Percentiles rank a stretch among this genome's conserved stretches.
phyloP scores from a whole-genome alignment of 2,113 vertebrate species.

The Oceanodroma tethys region DNA sequence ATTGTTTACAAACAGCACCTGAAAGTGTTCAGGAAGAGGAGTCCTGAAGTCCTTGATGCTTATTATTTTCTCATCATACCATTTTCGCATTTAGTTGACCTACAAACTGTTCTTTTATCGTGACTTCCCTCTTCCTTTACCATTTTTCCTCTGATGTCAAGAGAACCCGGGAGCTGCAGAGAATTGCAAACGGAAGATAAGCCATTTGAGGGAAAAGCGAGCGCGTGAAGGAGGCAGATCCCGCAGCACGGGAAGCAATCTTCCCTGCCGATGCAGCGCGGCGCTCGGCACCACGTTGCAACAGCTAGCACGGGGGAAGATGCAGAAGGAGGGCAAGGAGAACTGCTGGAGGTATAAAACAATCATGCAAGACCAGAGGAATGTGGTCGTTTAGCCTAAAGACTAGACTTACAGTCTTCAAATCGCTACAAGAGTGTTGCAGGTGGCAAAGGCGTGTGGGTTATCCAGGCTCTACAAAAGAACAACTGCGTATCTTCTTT shows the following conservation, averaged over 20 bases:
- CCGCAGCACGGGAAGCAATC: rapidly evolving
- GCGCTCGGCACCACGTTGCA: neutral
- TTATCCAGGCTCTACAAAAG: neutral
- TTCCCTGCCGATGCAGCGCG: neutral
- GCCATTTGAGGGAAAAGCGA: neutral
- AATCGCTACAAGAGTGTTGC: rapidly evolving
- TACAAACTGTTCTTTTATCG: neutral
- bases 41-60: neutral
- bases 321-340: neutral
- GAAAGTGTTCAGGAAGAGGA: neutral
- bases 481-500: rapidly evolving
- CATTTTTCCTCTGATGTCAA: neutral
- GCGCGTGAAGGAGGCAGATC: neutral
- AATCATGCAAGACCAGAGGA: neutral
- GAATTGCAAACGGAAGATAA: rapidly evolving
- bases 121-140: neutral
- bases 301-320: neutral
- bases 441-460: neutral
- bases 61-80: neutral
- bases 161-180: neutral
- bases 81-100: neutral
- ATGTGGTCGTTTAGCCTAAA: rapidly evolving
- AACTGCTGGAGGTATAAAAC: neutral
- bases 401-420: neutral
- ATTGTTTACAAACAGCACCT: neutral